Conservation (phyloP, 2,113 vertebrate species). For the Microcebus lehilahytsara region DNA sequence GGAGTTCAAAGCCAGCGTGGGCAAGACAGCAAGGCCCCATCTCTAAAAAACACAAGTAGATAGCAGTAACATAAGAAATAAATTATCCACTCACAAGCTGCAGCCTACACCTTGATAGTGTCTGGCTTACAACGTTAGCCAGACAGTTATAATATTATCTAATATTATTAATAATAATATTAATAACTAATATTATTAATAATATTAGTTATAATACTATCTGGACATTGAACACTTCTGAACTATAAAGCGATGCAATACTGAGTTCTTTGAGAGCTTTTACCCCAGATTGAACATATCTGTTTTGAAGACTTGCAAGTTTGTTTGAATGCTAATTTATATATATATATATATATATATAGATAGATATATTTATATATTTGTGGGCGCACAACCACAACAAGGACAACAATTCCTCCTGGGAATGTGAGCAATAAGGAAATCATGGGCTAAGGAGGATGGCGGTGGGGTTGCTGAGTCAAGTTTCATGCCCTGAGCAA, state of each 20-base stretch:
- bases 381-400: neutral
- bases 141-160: too few relatives aligned
- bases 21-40: neutral
- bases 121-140: neutral
- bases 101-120: neutral
- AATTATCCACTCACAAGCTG: neutral
- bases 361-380: neutral
- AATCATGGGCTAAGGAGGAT: neutral
- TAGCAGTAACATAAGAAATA: neutral
- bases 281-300: neutral
- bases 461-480: neutral
- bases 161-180: too few relatives aligned
- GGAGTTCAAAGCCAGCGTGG: neutral
- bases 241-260: neutral
- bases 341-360: neutral
- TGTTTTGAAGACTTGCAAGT: neutral
- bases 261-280: neutral
- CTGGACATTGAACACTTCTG: neutral
- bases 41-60: neutral
- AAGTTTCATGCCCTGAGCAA: neutral
- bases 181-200: too few relatives aligned
- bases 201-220: neutral
- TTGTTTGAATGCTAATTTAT: neutral
- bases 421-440: neutral
- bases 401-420: neutral